Evolutionary conservation across 2,797 vertebrate species (phyloP).

Genomic region (Apogon talboti): DNA sequence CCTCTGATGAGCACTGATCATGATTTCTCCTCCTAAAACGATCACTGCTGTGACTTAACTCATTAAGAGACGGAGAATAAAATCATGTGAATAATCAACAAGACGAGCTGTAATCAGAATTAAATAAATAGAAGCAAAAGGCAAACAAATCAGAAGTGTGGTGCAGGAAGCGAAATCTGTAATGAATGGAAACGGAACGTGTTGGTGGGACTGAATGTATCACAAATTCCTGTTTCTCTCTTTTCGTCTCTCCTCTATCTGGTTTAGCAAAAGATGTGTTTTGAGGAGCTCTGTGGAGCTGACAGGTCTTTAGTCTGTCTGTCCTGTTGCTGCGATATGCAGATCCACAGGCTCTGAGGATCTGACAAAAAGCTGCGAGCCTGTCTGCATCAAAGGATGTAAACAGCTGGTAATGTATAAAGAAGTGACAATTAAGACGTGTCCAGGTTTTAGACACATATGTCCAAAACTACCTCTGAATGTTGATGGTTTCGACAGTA

Average conservation of each 20-base stretch:
- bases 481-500: constrained; percentile 11
- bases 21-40: constrained; percentile 6
- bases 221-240: not conserved
- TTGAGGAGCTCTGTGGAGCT: constrained; percentile 42
- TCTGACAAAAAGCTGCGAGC: constrained; percentile 31
- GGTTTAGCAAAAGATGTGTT: not conserved
- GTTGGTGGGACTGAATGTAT: not conserved
- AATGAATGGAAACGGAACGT: not conserved
- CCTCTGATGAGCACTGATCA: not conserved
- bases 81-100: not conserved
- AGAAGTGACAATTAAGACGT: constrained; percentile 33
- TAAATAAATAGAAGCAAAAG: not conserved
- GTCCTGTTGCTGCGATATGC: constrained; percentile 46
- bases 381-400: constrained; percentile 31
- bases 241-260: not conserved
- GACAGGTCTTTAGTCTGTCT: constrained; percentile 49
- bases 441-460: constrained; percentile 24
- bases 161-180: not conserved
- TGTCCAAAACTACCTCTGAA: constrained; percentile 12
- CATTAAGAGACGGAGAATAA: not conserved
- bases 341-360: constrained; percentile 42
- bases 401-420: constrained; percentile 49
- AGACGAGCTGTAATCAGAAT: not conserved
- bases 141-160: not conserved
- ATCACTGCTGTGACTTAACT: constrained; percentile 6